Base-by-base conservation (phyloP, 2,113 vertebrate species). In the Elephas maximus region DNA sequence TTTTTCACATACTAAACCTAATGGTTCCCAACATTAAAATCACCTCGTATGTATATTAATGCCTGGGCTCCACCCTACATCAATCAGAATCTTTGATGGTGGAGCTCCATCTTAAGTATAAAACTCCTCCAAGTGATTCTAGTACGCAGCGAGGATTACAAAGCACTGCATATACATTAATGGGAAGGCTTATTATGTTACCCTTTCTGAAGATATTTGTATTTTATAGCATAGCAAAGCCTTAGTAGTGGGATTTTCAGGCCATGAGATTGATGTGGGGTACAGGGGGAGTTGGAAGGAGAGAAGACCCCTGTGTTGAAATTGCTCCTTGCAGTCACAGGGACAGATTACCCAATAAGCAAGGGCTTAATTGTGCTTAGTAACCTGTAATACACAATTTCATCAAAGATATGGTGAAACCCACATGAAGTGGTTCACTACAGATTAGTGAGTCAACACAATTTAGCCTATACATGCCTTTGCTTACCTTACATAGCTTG, bases 1-100 rank as follows among this genome's bases (percentile, higher is more conserved):
- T 78, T 96, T 94, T 96, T 93, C 96, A 96, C 83, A 92, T 60
- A 80, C 45, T 81, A 67, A 23, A 92, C 87, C 83, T 41, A 89
- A 37, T 69, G 79, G 79, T 79, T 83, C 76, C 33, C 62, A 90
- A 95, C 45, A 83, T 92, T 88, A 95, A 96, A 96, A 89, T 79
- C 33, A 26, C 3, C 6, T 67, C 45, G 10, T 45, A 14, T 77
- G 0, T n/a, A 20, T 44, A 2, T 17, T 14, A 28, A 6, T 48
- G 41, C 20, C 28, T 60, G 28, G 30, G 48, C 26, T 20, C 63
- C 8, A 57, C 44, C n/a, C 60, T 86, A 90, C 30, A 96, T 44
- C 37, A 88, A 77, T 83, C 23, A 60, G 45, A 94, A 90, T 90
- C n/a, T 78, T 62, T 24, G 30, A 84, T 62, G 48, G n/a, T 10